A percentile compares a stretch with the other conserved stretches of the same genome.
Conservation (phyloP, 2,888 invertebrate species). For the Tromatobia lineatoria region DNA sequence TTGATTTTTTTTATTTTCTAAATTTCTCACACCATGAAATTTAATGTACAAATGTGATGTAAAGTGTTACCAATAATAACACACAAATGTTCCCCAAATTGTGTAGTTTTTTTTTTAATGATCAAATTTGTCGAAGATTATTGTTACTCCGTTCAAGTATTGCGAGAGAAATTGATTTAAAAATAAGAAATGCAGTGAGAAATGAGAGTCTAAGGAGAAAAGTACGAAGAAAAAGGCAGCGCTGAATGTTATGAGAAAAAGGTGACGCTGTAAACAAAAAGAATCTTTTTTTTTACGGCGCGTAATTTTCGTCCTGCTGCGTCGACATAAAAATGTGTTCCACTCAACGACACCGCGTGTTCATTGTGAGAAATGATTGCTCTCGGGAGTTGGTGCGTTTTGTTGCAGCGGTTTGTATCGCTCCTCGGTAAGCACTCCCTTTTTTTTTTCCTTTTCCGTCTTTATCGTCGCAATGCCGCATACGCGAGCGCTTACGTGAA, state of each 20-base stretch:
- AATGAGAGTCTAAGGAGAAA: neutral
- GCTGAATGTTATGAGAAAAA: neutral
- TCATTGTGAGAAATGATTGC: neutral
- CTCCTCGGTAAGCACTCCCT: neutral
- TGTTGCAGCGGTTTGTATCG: neutral
- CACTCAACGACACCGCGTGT: constrained; percentile 31
- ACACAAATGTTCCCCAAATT: too few species aligned
- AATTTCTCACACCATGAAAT: too few species aligned
- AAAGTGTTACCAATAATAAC: too few species aligned
- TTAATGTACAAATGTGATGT: too few species aligned
- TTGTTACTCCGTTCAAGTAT: too few species aligned
- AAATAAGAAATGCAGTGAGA: neutral
- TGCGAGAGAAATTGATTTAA: neutral
- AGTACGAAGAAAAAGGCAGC: too few species aligned
- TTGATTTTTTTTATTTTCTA: too few species aligned
- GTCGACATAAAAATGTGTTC: constrained; percentile 44
- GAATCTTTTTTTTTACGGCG: constrained; percentile 36
- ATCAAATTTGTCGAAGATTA: too few species aligned
- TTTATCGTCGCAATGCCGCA: neutral
- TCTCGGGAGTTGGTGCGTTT: neutral
- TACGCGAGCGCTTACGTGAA: constrained; percentile 10
- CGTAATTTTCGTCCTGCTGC: constrained; percentile 35
- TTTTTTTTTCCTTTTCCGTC: neutral
- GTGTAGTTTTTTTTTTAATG: too few species aligned
- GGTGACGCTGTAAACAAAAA: constrained; percentile 11